phyloP scores from a whole-genome alignment of 2,113 vertebrate genomes.

The Limanda limanda region DNA sequence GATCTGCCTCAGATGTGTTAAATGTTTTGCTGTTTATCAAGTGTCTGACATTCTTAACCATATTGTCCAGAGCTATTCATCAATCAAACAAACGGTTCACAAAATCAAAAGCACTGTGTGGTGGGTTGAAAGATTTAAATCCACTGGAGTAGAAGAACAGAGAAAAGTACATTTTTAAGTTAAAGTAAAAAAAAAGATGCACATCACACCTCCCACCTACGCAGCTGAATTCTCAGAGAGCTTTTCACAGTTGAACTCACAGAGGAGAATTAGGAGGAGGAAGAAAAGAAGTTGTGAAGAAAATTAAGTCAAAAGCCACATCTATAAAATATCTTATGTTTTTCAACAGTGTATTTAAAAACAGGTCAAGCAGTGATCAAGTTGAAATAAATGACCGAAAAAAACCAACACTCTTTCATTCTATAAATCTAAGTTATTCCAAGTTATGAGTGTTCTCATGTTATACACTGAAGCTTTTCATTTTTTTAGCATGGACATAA shows the following conservation, averaged over 20 bases:
- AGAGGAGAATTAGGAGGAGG: constrained; percentile 1
- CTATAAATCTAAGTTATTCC: not conserved
- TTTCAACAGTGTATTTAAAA: not conserved
- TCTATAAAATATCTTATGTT: not conserved
- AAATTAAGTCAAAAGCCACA: not conserved
- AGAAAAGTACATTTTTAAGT: constrained; percentile 2
- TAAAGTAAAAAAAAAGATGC: constrained; percentile 26
- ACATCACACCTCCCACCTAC: constrained; percentile 57
- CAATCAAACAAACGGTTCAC: not conserved
- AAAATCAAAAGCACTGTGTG: not conserved
- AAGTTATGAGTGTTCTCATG: not conserved
- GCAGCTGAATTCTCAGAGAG: constrained; percentile 54
- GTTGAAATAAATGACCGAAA: not conserved
- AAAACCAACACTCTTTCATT: not conserved
- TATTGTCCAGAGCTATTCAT: not conserved
- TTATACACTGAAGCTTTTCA: not conserved
- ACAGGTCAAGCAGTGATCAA: not conserved
- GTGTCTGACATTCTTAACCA: too few species aligned
- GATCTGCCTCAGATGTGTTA: too few species aligned
- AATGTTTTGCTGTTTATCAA: too few species aligned
- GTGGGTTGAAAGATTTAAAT: not conserved
- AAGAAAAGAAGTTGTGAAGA: not conserved
- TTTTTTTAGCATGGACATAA: not conserved
- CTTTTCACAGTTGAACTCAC: constrained; percentile 8
- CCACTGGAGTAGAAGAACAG: not conserved